Evolutionary conservation across 1,140 invertebrate genomes (phyloP).

Genomic region (Stenopsyche tienmushanensis): DNA sequence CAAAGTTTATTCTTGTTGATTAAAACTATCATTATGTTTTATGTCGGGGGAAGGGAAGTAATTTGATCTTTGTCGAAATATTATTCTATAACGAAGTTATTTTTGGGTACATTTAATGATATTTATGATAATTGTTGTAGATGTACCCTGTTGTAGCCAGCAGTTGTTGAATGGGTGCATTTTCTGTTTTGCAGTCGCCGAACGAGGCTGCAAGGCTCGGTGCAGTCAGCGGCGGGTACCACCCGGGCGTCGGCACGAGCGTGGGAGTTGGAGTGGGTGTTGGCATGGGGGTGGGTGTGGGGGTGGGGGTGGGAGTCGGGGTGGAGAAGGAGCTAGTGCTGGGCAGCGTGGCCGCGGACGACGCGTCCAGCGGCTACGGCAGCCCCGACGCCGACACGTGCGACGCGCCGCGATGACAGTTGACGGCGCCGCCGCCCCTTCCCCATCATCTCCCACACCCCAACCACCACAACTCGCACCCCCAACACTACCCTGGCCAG

Average conservation of each 20-base stretch:
- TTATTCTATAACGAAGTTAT: no score
- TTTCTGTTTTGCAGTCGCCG: slow-evolving; percentile 45
- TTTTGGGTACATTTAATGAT: no score
- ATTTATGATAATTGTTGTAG: no score
- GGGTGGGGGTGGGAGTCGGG: slow-evolving; percentile 45
- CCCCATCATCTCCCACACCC: slow-evolving; percentile 51
- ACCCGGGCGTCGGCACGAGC: slow-evolving; percentile 23
- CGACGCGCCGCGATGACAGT: slow-evolving; percentile 58
- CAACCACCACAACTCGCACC: slow-evolving; percentile 19
- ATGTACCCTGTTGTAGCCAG: no score
- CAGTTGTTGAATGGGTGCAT: neutral
- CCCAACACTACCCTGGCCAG: neutral
- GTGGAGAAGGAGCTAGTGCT: slow-evolving; percentile 53
- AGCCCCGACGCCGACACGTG: slow-evolving; percentile 65
- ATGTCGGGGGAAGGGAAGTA: no score
- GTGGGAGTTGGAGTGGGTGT: slow-evolving; percentile 47
- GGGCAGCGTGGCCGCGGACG: slow-evolving; percentile 55
- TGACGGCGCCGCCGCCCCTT: slow-evolving; percentile 42
- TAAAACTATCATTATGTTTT: no score
- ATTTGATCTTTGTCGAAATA: no score
- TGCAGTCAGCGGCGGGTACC: slow-evolving; percentile 6
- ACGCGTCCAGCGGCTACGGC: slow-evolving; percentile 63
- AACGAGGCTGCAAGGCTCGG: slow-evolving; percentile 39
- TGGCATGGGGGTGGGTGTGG: slow-evolving; percentile 49
- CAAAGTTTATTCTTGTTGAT: no score